phyloP scores from a whole-genome alignment of 2,113 vertebrate species.

The Tragelaphus buxtoni region DNA sequence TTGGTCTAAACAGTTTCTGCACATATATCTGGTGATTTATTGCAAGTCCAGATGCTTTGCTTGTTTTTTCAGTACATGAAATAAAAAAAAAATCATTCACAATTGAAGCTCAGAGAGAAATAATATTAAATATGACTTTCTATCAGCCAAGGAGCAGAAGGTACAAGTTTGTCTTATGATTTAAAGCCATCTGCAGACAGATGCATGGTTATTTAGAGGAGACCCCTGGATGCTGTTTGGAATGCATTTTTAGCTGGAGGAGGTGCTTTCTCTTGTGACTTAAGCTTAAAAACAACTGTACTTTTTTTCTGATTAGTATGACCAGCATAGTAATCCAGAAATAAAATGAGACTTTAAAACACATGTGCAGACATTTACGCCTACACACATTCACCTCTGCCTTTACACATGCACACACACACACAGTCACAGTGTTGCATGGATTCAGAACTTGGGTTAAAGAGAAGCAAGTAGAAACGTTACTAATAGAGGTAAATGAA shows the following conservation, averaged over 20 bases:
- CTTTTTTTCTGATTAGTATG: constrained; percentile 62
- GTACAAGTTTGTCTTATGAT: constrained; percentile 36
- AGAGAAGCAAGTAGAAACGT: neutral
- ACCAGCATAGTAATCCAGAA: constrained; percentile 59
- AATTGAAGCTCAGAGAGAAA: constrained; percentile 53
- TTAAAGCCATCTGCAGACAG: constrained; percentile 38
- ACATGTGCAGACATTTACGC: neutral
- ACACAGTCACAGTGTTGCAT: too few species aligned
- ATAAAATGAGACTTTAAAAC: constrained; percentile 56
- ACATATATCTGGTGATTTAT: constrained; percentile 46
- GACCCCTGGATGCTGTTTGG: neutral
- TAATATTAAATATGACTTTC: constrained; percentile 41
- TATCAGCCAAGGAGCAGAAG: constrained; percentile 44
- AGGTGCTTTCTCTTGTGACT: constrained; percentile 56
- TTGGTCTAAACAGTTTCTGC: neutral
- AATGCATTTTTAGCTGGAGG: constrained; percentile 14
- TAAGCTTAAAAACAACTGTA: constrained; percentile 69
- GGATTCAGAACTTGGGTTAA: neutral
- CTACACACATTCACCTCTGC: neutral
- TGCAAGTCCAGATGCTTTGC: constrained; percentile 27
- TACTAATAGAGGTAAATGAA: neutral
- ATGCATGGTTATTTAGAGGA: neutral
- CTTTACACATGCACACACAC: neutral
- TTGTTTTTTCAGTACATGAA: constrained; percentile 56
- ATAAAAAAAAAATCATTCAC: constrained; percentile 54